A percentile compares a stretch with the other conserved stretches of the same genome.
Conservation (phyloP, 2,797 vertebrate genomes). For the Yasuhikotakia modesta region DNA sequence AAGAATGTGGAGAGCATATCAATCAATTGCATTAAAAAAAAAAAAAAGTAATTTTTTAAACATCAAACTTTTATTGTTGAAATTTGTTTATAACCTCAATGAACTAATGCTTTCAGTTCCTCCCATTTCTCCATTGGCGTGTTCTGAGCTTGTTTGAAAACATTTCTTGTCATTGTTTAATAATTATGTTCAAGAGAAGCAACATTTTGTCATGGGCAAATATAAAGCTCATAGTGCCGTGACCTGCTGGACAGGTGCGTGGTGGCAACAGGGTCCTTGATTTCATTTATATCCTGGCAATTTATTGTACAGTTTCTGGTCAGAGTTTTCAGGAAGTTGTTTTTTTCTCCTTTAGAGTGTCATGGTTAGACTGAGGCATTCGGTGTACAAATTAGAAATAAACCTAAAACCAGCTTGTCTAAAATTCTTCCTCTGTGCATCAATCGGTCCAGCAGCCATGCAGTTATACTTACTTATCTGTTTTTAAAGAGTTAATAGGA, state of each 20-base stretch:
- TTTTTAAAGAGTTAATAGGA: slow-evolving; percentile 26
- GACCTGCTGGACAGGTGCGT: slow-evolving; percentile 63
- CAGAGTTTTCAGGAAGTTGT: background rate
- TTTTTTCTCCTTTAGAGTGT: too few species aligned
- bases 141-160: slow-evolving; percentile 13
- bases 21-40: background rate
- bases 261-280: slow-evolving; percentile 21
- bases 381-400: slow-evolving; percentile 30
- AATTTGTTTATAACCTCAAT: slow-evolving; percentile 3
- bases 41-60: background rate
- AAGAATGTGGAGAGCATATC: background rate
- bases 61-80: background rate
- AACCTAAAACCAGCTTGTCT: slow-evolving; percentile 40
- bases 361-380: slow-evolving; percentile 14
- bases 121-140: background rate
- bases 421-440: slow-evolving; percentile 20
- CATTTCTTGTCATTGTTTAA: slow-evolving; percentile 30
- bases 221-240: slow-evolving; percentile 38
- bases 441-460: slow-evolving; percentile 8
- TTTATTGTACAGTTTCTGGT: too few species aligned
- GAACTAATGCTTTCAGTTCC: slow-evolving; percentile 12
- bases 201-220: slow-evolving; percentile 18
- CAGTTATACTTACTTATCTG: slow-evolving; percentile 21
- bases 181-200: slow-evolving; percentile 8
- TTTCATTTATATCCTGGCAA: background rate